Conservation (phyloP, 2,113 vertebrate genomes). For the Podiceps cristatus region DNA sequence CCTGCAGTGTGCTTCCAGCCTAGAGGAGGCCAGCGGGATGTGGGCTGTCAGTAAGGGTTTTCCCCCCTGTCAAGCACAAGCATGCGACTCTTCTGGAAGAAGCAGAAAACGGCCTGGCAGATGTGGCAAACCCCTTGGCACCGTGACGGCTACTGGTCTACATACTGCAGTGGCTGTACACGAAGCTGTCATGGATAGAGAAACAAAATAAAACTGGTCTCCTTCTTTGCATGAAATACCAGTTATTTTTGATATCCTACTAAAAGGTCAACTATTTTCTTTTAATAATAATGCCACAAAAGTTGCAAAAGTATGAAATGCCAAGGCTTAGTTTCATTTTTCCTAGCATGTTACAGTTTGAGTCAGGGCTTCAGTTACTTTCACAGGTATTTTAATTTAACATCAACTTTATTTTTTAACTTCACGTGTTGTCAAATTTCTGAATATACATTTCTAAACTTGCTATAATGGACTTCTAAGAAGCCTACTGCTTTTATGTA, state of each 20-base stretch:
- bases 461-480: not conserved
- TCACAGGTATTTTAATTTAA: not conserved
- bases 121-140: not conserved
- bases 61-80: not conserved
- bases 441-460: not conserved
- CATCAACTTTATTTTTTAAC: not conserved
- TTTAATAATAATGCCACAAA: not conserved
- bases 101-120: not conserved
- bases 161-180: accelerated
- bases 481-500: not conserved
- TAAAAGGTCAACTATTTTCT: not conserved
- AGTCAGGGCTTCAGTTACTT: not conserved
- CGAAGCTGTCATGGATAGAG: not conserved
- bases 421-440: not conserved
- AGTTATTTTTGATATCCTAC: not conserved
- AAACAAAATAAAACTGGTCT: not conserved
- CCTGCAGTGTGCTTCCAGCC: not conserved
- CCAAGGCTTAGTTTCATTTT: not conserved
- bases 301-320: not conserved
- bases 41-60: not conserved
- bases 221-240: not conserved
- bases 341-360: not conserved
- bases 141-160: not conserved
- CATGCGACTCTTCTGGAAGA: not conserved
- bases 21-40: not conserved